Evolutionary conservation across 2,113 vertebrate species (phyloP).

Genomic region (Pongo abelii): DNA sequence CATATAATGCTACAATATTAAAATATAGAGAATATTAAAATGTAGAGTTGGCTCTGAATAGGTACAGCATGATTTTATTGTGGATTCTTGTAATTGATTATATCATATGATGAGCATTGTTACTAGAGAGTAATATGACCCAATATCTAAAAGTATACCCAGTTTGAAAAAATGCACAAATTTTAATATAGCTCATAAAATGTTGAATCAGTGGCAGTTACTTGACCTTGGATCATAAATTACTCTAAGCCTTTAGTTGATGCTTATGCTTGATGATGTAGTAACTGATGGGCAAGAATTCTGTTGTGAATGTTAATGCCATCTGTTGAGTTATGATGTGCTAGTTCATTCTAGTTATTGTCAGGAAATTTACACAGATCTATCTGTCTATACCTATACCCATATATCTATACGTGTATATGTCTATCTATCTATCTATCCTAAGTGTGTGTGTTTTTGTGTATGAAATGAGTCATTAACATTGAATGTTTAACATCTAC

Average conservation of each 20-base stretch:
- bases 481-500: neutral
- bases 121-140: neutral
- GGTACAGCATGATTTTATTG: neutral
- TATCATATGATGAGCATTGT: neutral
- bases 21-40: slow-evolving; percentile 4
- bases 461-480: neutral
- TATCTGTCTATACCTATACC: neutral
- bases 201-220: neutral
- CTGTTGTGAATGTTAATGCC: neutral
- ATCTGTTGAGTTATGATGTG: neutral
- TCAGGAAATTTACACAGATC: neutral
- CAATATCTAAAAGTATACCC: neutral
- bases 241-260: neutral
- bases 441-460: neutral
- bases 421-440: too few relatives aligned
- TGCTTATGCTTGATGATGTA: neutral
- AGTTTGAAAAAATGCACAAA: neutral
- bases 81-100: neutral
- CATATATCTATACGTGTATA: neutral
- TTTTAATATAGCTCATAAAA: slow-evolving; percentile 27
- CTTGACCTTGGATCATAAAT: neutral
- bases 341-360: neutral
- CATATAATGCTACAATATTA: slow-evolving; percentile 24
- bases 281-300: neutral
- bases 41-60: neutral